Base-by-base conservation (phyloP, 2,113 vertebrate genomes). In the Callionymus lyra region DNA sequence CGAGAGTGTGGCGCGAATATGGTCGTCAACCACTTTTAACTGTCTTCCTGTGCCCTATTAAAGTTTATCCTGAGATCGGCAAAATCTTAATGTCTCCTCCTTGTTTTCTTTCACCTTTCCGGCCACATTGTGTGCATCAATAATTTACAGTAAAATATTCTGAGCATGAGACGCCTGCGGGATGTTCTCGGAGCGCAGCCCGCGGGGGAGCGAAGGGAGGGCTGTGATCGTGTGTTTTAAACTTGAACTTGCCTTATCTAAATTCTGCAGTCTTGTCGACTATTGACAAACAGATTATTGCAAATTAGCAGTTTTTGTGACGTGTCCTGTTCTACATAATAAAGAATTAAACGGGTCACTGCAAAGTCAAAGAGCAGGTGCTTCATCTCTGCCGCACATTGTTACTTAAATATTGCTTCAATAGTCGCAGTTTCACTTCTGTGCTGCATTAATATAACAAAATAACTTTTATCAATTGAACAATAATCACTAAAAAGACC, bases 251-350 rank as follows among this genome's bases (percentile, higher is more conserved):
- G 69, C 69, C 84, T 82, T 83, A 84, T 85, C 84, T 86, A 86
- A 86, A 87, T 86, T 86, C 83, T 75, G 76, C 82, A 78, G 74
- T 84, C 82, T 78, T 61, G 56, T 70, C 63, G 79, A 80, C 78
- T 86, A 87, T 86, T 77, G 86, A 84, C 84, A 83, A 84, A 86
- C 77, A 83, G 82, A 84, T 87, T 85, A 86, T 87, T 86, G 86
- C 83, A 79, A 85, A 85, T 86, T 87, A 87, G 84, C 86, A 86
- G 70, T 87, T 86, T 27, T 82, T 85, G 76, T 82, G 74, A 82
- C 72, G 82, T 66, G 76, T 68, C 78, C 77, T 82, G 81, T 79
- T 82, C 68, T 82, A 86, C 84, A 86, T 84, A 84, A 84, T 85
- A 80, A 82, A 83, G 82, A 79, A 82, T 84, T 48, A 41, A 56